Evolutionary conservation across 2,888 invertebrate species (phyloP), one percentile per base, ranked within the genome.

Genomic region (Cyclophora punctaria): DNA sequence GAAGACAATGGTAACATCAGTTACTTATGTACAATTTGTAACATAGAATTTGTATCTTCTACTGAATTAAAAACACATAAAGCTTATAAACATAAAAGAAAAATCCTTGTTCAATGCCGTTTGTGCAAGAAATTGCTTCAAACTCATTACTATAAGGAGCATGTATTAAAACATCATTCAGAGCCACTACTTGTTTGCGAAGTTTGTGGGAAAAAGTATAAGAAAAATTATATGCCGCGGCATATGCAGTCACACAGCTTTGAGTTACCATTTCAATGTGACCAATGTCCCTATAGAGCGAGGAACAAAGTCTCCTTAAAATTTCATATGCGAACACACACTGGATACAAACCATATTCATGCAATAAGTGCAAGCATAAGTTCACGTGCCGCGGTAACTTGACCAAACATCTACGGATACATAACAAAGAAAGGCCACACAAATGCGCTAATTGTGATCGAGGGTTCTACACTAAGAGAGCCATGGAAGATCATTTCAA

Each of bases 371-470:
- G 83, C 52, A 61, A 75, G 1, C 58, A 75, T 47, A 56, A 65
- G 0, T 82, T 80, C 49, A 56, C 79, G 3, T 80, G 80, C 3
- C 64, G 73, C 47, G 80, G 83, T 52, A 83, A 83, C 58, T 59
- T 83, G 1, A 82, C 78, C 45, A 67, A 78, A 50, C 83, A 83
- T 66, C 54, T 78, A 5, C 55, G 80, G 35, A 81, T 73, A 3
- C 82, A 83, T 53, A 73, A 59, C 44, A 75, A 80, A 44, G 75
- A 77, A 6, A 70, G 66, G 41, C 77, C 75, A 2, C 71, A 66
- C 35, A 79, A 76, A 63, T 83, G 82, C 55, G 41, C 59, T 41
- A 75, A 78, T 56, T 83, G 83, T 52, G 66, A 62, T 0, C 59
- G 76, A 66, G 72, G 74, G 2, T 82, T 81, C 59, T 73, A 78